Evolutionary conservation across 2,888 invertebrate species (phyloP).

Genomic region (Hydropsyche betteni): DNA sequence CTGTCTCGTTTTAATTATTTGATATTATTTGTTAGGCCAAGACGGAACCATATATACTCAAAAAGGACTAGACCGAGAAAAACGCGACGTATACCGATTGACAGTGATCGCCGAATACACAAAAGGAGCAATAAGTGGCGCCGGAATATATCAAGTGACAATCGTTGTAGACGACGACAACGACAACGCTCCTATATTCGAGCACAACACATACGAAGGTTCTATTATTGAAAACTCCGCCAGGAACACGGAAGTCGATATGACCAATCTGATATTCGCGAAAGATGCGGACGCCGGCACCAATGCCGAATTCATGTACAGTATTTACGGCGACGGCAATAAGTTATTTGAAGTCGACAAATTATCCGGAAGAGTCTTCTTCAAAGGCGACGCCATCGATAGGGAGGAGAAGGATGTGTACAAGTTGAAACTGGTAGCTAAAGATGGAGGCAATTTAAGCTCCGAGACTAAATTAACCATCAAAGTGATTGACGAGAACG

Average conservation of each 20-base stretch:
- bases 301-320: conserved; percentile 75
- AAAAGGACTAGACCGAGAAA: conserved; percentile 80
- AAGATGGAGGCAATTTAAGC: conserved; percentile 78
- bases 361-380: conserved; percentile 69
- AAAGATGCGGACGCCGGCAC: conserved; percentile 75
- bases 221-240: conserved; percentile 80
- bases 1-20: too few relatives aligned
- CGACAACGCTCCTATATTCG: conserved; percentile 86
- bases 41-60: conserved; percentile 84
- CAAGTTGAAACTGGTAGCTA: conserved; percentile 76
- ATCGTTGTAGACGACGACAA: conserved; percentile 86
- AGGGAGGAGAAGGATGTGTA: conserved; percentile 77
- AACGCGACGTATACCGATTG: conserved; percentile 74
- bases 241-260: conserved; percentile 73
- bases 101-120: conserved; percentile 83
- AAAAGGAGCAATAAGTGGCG: conserved; percentile 74
- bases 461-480: conserved; percentile 79
- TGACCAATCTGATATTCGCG: conserved; percentile 75
- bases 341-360: conserved; percentile 77
- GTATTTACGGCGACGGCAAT: conserved; percentile 78
- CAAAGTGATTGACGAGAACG: conserved; percentile 80
- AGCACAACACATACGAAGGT: conserved; percentile 76
- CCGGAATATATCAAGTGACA: conserved; percentile 82
- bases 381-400: conserved; percentile 71
- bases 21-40: conserved; percentile 56